Conservation (phyloP, 2,113 vertebrate genomes). For the Indri indri region DNA sequence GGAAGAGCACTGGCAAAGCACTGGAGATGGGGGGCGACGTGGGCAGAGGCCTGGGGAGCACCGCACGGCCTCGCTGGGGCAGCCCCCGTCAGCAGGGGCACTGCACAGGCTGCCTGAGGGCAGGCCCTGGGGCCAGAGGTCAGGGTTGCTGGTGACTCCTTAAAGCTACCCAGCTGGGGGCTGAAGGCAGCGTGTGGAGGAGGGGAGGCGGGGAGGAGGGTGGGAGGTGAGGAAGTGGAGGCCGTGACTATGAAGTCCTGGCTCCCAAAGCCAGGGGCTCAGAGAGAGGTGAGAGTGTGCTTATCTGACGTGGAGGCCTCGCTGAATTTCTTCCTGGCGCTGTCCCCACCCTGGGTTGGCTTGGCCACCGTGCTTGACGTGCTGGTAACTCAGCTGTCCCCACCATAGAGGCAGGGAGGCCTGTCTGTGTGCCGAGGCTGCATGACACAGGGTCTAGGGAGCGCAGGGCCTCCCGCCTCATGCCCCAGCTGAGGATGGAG, state of each 20-base stretch:
- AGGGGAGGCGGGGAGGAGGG: too few species aligned
- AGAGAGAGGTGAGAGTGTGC: not conserved
- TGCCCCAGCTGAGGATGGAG: not conserved
- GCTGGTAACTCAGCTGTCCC: not conserved
- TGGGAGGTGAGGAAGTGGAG: not conserved
- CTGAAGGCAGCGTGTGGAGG: not conserved
- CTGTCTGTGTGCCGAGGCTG: not conserved
- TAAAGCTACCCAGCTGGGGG: not conserved
- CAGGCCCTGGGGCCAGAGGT: not conserved
- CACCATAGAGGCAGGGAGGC: not conserved
- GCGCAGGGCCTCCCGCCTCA: too few species aligned
- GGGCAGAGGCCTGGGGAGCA: not conserved
- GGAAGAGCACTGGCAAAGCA: not conserved
- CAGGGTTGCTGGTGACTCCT: not conserved
- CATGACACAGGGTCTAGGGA: fast-evolving
- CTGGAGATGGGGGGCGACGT: not conserved
- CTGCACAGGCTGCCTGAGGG: not conserved
- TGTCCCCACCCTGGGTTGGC: not conserved
- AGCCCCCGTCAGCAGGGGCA: not conserved
- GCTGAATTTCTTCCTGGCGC: not conserved
- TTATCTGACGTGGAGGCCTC: too few species aligned
- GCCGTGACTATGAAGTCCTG: not conserved
- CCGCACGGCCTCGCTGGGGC: too few species aligned
- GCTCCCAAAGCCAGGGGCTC: not conserved
- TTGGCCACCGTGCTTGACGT: not conserved